phyloP scores from a whole-genome alignment of 2,113 vertebrate genomes.

The Megalops atlanticus region DNA sequence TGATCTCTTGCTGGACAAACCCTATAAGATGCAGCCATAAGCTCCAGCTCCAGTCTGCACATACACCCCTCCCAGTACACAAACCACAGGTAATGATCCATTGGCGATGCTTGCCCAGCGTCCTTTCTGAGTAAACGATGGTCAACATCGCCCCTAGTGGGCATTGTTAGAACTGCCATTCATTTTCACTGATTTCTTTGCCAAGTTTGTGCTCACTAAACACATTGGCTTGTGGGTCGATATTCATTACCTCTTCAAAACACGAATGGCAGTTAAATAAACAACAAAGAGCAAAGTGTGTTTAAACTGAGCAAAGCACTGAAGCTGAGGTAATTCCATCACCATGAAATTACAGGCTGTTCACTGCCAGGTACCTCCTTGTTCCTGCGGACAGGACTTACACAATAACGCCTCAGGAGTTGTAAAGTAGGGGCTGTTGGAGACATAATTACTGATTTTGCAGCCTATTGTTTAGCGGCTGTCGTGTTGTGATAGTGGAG shows the following conservation, averaged over 20 bases:
- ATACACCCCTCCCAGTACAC: too few relatives aligned
- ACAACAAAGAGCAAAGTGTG: background rate
- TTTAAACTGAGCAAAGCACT: background rate
- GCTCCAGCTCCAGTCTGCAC: too few relatives aligned
- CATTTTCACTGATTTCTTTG: background rate
- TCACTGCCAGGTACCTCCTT: background rate
- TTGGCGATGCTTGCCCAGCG: too few relatives aligned
- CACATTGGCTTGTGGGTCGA: background rate
- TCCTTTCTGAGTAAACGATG: too few relatives aligned
- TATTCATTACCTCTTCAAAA: conserved; percentile 8
- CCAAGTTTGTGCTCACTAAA: background rate
- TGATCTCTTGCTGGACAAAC: too few relatives aligned
- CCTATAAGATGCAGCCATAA: too few relatives aligned
- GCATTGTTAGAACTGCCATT: background rate
- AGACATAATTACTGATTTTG: background rate
- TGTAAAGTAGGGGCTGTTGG: background rate
- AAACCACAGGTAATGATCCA: too few relatives aligned
- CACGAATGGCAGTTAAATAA: background rate
- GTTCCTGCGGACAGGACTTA: background rate
- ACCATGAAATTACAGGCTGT: background rate
- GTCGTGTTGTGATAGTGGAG: conserved; percentile 6
- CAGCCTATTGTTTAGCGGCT: background rate
- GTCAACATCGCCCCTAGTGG: too few relatives aligned
- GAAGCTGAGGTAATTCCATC: background rate
- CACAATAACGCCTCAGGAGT: background rate